Percentiles rank a stretch among this genome's conserved stretches.
Evolutionary conservation across 2,113 vertebrate species (phyloP).

Genomic region (Chionodraco myersi): DNA sequence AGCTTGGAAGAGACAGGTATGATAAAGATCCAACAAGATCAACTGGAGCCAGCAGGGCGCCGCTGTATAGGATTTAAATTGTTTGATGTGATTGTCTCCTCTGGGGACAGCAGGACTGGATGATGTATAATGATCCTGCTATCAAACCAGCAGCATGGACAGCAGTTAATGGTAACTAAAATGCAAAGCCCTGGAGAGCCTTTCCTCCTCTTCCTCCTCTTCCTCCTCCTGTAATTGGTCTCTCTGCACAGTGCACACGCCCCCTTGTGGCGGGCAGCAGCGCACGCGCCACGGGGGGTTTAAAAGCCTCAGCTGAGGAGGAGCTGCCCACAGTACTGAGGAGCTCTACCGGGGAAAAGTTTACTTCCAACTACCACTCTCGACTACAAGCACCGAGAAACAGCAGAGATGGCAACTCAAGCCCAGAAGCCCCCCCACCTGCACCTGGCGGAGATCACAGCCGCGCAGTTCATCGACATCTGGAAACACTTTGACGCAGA

Average conservation of each 20-base stretch:
- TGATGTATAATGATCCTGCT: constrained; percentile 54
- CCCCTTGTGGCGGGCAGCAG: constrained; percentile 75
- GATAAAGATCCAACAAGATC: constrained; percentile 24
- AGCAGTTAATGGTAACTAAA: constrained; percentile 47
- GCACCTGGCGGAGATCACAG: constrained; percentile 94
- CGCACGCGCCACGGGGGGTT: constrained; percentile 62
- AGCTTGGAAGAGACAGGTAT: constrained; percentile 17
- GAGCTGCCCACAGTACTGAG: constrained; percentile 63
- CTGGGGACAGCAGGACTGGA: constrained; percentile 29
- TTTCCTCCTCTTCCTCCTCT: constrained; percentile 3
- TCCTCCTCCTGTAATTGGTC: constrained; percentile 48
- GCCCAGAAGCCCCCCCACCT: constrained; percentile 87
- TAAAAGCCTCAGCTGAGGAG: constrained; percentile 84
- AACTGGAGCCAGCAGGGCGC: constrained; percentile 25
- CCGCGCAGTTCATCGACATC: constrained; percentile 95
- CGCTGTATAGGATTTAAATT: constrained; percentile 23
- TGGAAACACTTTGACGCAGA: constrained; percentile 95
- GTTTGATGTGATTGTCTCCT: constrained; percentile 56
- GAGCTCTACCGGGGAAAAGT: constrained; percentile 67
- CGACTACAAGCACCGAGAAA: constrained; percentile 32
- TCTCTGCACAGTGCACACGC: constrained; percentile 57
- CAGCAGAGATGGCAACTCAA: constrained; percentile 86
- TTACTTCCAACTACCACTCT: constrained; percentile 46
- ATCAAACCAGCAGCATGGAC: constrained; percentile 43
- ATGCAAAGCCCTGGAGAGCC: constrained; percentile 35